A percentile compares a stretch with the other conserved stretches of the same genome.
Evolutionary conservation across 2,113 vertebrate genomes (phyloP).

Genomic region (Perccottus glenii): DNA sequence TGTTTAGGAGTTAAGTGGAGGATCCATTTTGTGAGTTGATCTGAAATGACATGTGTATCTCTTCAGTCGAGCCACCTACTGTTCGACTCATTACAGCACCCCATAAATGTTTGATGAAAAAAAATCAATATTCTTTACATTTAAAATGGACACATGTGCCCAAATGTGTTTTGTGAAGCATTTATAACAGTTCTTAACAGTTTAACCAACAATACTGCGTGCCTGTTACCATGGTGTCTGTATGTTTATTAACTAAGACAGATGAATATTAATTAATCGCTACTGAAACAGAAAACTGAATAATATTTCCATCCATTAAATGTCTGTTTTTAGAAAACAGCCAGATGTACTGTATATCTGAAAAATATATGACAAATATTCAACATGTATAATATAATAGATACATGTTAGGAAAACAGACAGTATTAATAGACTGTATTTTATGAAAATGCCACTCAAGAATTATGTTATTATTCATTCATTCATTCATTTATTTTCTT

Average conservation of each 20-base stretch:
- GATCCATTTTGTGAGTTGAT: conserved; percentile 48
- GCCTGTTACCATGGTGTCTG: conserved; percentile 3
- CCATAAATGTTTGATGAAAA: neutral
- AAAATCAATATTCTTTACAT: neutral
- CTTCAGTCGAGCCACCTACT: neutral
- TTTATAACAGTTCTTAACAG: neutral
- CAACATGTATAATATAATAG: too few relatives aligned
- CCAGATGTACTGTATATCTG: neutral
- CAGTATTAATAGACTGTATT: too few relatives aligned
- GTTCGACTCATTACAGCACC: neutral
- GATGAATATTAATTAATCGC: neutral
- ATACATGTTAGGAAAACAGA: too few relatives aligned
- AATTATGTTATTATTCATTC: too few relatives aligned
- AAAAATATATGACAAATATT: too few relatives aligned
- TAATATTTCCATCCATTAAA: neutral
- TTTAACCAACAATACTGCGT: neutral
- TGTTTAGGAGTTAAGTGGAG: conserved; percentile 67
- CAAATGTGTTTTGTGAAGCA: neutral
- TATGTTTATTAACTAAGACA: conserved; percentile 3
- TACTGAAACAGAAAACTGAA: neutral
- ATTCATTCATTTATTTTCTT: too few relatives aligned
- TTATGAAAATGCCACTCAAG: too few relatives aligned
- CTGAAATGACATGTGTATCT: conserved; percentile 27
- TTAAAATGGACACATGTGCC: neutral
- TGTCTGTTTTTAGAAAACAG: conserved; percentile 1